Percentiles rank a stretch among this genome's conserved stretches.
Conservation (phyloP, 2,888 invertebrate genomes). For the Ormyrus pomaceus region DNA sequence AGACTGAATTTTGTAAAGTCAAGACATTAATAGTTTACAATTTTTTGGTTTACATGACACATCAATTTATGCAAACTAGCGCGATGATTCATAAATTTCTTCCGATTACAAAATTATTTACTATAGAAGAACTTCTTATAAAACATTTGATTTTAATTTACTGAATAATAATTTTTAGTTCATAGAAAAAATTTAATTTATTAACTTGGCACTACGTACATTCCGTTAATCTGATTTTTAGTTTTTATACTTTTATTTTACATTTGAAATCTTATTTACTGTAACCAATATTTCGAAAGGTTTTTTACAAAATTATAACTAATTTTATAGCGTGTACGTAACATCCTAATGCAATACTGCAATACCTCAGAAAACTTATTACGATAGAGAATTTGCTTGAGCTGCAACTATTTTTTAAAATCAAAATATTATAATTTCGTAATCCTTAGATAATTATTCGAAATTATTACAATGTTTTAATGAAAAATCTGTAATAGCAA, state of each 20-base stretch:
- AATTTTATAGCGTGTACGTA: too few species aligned
- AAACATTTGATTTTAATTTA: not conserved
- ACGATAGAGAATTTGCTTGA: too few species aligned
- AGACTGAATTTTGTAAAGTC: not conserved
- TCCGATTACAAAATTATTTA: slow-evolving; percentile 10
- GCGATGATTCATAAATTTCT: slow-evolving; percentile 19
- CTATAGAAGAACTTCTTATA: slow-evolving; percentile 5
- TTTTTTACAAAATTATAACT: not conserved
- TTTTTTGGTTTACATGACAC: not conserved
- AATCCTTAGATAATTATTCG: too few species aligned
- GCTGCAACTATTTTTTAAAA: too few species aligned
- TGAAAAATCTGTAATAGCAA: too few species aligned
- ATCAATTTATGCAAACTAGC: slow-evolving; percentile 13
- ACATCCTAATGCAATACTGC: too few species aligned
- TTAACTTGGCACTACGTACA: too few species aligned
- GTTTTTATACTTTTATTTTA: not conserved
- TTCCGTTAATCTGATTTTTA: not conserved
- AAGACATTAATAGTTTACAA: not conserved
- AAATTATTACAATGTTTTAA: too few species aligned
- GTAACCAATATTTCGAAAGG: not conserved
- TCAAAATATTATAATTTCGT: too few species aligned
- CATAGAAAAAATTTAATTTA: too few species aligned
- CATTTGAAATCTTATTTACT: not conserved
- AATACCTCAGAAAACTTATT: too few species aligned
- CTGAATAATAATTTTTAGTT: too few species aligned